Percentiles rank a stretch among this genome's conserved stretches.
These are phyloP conservation scores for Rostratula benghalensis DNA, from an alignment of 2,113 vertebrate genomes.

Conservation along the genomic window DNA sequence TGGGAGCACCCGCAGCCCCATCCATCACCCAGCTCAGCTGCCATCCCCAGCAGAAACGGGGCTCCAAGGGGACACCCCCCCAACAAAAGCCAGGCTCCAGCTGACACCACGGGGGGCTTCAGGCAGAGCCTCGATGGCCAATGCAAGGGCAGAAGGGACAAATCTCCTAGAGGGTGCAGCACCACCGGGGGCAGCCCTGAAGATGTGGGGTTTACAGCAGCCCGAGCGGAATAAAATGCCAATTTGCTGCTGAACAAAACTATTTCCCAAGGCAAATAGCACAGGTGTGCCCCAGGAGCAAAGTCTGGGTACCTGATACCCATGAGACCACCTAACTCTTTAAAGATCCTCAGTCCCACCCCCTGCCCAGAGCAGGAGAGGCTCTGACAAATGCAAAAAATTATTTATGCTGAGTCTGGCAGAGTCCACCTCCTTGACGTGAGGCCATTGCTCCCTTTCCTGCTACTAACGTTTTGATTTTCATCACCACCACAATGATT, in stretches of 20 bases:
- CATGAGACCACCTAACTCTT: neutral
- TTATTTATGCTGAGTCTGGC: fast-evolving
- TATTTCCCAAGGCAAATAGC: neutral
- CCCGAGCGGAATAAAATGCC: fast-evolving
- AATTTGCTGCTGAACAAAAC: fast-evolving
- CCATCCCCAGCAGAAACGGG: neutral
- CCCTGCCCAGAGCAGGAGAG: neutral
- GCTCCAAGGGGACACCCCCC: no score
- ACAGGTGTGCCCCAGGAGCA: neutral
- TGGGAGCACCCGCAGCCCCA: fast-evolving
- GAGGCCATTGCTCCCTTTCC: neutral
- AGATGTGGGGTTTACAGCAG: neutral
- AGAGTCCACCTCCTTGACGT: neutral
- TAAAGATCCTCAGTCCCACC: neutral
- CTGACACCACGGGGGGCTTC: fast-evolving
- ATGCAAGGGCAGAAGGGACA: fast-evolving
- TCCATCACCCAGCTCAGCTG: neutral
- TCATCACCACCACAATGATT: neutral
- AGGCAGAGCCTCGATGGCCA: fast-evolving
- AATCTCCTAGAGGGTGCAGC: fast-evolving
- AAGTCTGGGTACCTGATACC: neutral
- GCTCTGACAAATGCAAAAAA: no score
- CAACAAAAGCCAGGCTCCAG: fast-evolving
- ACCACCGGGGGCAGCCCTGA: fast-evolving
- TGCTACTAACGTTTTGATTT: neutral